Percentiles rank a stretch among this genome's conserved stretches.
Evolutionary conservation across 2,888 invertebrate genomes (phyloP).

Genomic region (Ametastegia equiseti): DNA sequence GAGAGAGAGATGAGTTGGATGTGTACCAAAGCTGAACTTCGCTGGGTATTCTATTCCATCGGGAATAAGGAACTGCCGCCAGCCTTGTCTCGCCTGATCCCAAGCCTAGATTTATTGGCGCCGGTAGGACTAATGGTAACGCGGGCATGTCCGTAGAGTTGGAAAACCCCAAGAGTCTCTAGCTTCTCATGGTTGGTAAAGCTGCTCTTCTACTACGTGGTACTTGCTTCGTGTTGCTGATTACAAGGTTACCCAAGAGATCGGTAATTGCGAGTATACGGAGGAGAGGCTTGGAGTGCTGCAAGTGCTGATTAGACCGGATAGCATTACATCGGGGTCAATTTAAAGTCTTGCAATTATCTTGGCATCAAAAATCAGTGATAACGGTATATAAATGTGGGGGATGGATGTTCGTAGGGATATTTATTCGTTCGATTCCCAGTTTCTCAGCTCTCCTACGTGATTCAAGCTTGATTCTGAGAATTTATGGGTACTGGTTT

Average conservation of each 20-base stretch:
- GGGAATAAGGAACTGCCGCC: constrained; percentile 65
- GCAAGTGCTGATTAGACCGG: constrained; percentile 36
- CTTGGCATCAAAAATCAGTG: constrained; percentile 21
- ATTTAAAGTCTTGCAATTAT: constrained; percentile 35
- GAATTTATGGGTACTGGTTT: neutral
- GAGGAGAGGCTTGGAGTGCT: constrained; percentile 14
- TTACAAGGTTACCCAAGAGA: constrained; percentile 42
- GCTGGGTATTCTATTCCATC: constrained; percentile 44
- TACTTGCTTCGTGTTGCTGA: constrained; percentile 40
- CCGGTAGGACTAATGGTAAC: constrained; percentile 64
- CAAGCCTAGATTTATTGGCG: constrained; percentile 69
- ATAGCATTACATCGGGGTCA: constrained; percentile 36
- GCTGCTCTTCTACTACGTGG: constrained; percentile 4
- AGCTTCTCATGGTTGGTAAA: constrained; percentile 10
- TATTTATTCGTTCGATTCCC: neutral
- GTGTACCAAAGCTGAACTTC: constrained; percentile 16
- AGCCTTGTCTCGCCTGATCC: constrained; percentile 63
- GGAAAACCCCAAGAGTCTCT: constrained; percentile 46
- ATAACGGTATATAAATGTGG: neutral
- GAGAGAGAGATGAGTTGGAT: constrained; percentile 39
- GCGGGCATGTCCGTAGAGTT: constrained; percentile 37
- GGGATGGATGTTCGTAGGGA: neutral
- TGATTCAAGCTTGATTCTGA: neutral
- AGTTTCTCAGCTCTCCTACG: neutral
- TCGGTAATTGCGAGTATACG: constrained; percentile 40